Conservation (phyloP, 1,140 invertebrate genomes). For the Heliconius hermathena region DNA sequence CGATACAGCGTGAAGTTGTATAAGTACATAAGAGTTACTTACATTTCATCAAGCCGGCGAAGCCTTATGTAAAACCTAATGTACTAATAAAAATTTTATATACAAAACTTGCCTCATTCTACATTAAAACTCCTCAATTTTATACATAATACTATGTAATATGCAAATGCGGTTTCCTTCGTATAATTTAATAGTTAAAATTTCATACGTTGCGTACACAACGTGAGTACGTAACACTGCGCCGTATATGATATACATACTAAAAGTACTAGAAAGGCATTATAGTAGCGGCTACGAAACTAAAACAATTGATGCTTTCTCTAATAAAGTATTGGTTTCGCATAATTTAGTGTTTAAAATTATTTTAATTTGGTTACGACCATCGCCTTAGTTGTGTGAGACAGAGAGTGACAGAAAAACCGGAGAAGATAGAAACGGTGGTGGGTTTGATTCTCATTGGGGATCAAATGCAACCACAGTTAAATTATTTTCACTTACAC, state of each 20-base stretch:
- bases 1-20: no score
- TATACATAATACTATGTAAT: not conserved
- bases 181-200: constrained; percentile 4
- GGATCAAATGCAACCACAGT: no score
- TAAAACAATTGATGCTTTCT: not conserved
- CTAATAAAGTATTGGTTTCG: not conserved
- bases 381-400: no score
- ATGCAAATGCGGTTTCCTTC: not conserved
- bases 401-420: no score
- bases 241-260: not conserved
- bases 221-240: not conserved
- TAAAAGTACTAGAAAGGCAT: not conserved
- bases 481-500: no score
- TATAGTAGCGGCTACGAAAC: not conserved
- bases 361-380: no score
- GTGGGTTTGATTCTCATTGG: no score
- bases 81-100: not conserved
- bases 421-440: no score
- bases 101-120: not conserved
- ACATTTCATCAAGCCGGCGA: no score
- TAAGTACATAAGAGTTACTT: no score
- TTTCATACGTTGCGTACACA: not conserved
- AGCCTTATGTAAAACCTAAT: no score
- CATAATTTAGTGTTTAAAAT: not conserved
- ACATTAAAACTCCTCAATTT: not conserved